Conservation (phyloP, 2,113 vertebrate species). For the Anolis carolinensis region DNA sequence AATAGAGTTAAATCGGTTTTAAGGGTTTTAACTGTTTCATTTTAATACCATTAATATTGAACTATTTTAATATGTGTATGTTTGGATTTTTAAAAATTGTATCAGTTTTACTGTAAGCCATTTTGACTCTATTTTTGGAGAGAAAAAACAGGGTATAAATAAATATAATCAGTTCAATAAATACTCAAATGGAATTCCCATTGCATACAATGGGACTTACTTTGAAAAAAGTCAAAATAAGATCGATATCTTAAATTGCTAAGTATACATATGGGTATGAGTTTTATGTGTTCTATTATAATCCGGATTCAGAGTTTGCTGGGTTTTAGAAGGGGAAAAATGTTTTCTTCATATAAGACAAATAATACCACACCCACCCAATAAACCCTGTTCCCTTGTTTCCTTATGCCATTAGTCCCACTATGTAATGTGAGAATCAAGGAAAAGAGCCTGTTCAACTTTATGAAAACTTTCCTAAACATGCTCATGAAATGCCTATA, state of each 20-base stretch:
- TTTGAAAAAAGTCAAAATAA: not conserved
- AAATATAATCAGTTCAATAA: too few relatives aligned
- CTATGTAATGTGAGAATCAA: conserved; percentile 56
- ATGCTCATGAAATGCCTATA: conserved; percentile 52
- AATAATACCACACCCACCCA: conserved; percentile 47
- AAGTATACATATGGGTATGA: conserved; percentile 20
- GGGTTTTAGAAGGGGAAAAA: conserved; percentile 54
- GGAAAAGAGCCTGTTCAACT: conserved; percentile 48
- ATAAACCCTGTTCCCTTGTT: conserved; percentile 43
- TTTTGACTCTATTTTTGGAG: too few relatives aligned
- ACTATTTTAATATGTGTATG: too few relatives aligned
- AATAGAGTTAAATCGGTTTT: too few relatives aligned
- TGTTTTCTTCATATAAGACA: conserved; percentile 66
- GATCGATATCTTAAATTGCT: not conserved
- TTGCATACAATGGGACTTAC: not conserved
- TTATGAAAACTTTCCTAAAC: conserved; percentile 59
- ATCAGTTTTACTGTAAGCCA: too few relatives aligned
- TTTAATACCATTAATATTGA: too few relatives aligned
- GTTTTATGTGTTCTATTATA: conserved; percentile 41
- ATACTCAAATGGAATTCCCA: not conserved
- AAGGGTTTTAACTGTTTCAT: too few relatives aligned
- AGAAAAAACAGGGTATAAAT: too few relatives aligned
- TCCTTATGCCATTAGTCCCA: conserved; percentile 60
- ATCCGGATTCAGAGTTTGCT: conserved; percentile 28
- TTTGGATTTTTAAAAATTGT: too few relatives aligned